Percentiles rank a stretch among this genome's conserved stretches.
phyloP scores from a whole-genome alignment of 2,113 vertebrate species.

The Myrmecobius fasciatus region DNA sequence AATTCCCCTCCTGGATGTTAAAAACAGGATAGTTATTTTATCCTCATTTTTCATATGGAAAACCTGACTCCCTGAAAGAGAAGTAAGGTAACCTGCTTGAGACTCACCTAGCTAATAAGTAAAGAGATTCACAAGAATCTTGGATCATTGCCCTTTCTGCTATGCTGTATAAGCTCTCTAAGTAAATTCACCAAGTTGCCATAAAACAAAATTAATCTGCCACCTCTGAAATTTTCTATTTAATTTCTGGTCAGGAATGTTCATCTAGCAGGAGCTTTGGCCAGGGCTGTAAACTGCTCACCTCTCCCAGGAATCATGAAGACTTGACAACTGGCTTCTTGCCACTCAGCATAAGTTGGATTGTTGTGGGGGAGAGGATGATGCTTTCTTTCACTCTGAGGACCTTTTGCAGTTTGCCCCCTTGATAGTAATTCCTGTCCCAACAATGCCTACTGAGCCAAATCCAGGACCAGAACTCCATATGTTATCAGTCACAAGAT shows the following conservation, averaged over 20 bases:
- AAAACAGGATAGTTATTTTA: background rate
- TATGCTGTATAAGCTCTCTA: background rate
- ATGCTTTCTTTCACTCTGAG: background rate
- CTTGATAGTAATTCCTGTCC: background rate
- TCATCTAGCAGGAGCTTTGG: background rate
- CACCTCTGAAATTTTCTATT: background rate
- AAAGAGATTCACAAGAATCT: background rate
- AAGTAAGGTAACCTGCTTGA: background rate
- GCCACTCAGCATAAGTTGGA: background rate
- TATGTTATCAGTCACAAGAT: background rate
- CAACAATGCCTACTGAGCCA: background rate
- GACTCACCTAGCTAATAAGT: background rate
- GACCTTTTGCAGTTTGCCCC: background rate
- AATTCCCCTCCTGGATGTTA: background rate
- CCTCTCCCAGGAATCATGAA: background rate
- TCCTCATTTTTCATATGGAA: background rate
- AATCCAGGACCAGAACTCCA: background rate
- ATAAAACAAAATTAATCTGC: background rate
- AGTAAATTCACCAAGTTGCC: background rate
- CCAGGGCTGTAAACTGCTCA: background rate
- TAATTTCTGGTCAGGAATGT: background rate
- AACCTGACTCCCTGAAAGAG: background rate
- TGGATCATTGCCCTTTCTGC: background rate
- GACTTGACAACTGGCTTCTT: background rate
- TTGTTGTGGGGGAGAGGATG: background rate